A percentile compares a stretch with the other conserved stretches of the same genome.
These are phyloP conservation scores for Spea hammondii DNA, from an alignment of 2,797 vertebrate species.

Conservation along the genomic window DNA sequence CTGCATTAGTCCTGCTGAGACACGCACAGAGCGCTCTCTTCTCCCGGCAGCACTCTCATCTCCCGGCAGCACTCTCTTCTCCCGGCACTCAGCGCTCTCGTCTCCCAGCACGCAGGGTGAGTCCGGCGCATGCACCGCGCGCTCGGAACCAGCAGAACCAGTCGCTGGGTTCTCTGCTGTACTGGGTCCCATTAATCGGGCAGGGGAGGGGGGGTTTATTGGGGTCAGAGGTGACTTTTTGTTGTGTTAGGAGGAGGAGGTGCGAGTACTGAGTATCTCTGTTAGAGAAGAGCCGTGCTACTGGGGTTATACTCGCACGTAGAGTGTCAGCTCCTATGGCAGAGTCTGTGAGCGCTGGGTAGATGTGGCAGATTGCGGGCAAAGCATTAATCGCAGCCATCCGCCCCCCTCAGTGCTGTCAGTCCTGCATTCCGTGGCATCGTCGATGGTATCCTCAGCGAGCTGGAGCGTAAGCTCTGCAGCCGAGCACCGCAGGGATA, in stretches of 20 bases:
- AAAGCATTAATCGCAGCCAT: background rate
- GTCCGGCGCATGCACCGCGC: background rate
- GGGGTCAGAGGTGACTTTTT: background rate
- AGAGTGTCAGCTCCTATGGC: slow-evolving; percentile 10
- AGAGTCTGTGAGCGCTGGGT: background rate
- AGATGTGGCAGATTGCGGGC: background rate
- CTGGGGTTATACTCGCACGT: background rate
- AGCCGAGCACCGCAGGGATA: background rate
- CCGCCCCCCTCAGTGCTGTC: background rate
- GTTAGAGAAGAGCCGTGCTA: background rate
- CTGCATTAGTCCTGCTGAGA: slow-evolving; percentile 8
- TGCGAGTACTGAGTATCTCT: too few relatives aligned
- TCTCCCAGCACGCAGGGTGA: background rate
- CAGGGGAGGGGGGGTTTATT: background rate
- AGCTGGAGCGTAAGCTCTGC: background rate
- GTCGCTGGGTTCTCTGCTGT: background rate
- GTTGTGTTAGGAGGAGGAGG: background rate
- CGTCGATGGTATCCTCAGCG: background rate
- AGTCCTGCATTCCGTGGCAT: background rate
- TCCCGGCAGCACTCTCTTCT: background rate
- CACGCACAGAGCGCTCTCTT: slow-evolving; percentile 20
- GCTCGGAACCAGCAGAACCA: background rate
- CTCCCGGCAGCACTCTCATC: background rate
- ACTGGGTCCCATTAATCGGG: background rate
- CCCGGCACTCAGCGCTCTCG: background rate